phyloP scores from a whole-genome alignment of 2,113 vertebrate genomes.

The Alces alces region DNA sequence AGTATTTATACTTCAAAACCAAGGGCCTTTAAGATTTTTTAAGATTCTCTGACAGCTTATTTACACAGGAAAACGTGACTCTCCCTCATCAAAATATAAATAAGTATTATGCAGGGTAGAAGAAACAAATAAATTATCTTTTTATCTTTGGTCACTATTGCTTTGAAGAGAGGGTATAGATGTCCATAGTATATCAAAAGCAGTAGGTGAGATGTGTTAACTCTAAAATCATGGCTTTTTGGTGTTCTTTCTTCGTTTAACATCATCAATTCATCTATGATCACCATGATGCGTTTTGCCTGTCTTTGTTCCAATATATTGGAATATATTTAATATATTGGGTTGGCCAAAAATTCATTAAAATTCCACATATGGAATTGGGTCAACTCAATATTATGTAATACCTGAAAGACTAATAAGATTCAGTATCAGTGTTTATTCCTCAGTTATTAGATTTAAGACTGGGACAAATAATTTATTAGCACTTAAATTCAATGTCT shows the following conservation, averaged over 20 bases:
- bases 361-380: neutral
- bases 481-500: neutral
- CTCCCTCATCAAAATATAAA: neutral
- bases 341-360: neutral
- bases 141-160: neutral
- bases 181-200: neutral
- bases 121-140: conserved; percentile 6
- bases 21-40: conserved; percentile 33
- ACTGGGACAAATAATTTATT: neutral
- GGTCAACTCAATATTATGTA: neutral
- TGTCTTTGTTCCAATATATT: neutral
- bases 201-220: neutral
- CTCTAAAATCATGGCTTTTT: neutral
- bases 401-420: neutral
- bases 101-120: neutral
- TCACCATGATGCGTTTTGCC: neutral
- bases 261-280: neutral
- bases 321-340: neutral
- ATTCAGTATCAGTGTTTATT: neutral
- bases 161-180: neutral
- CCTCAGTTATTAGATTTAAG: neutral
- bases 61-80: neutral
- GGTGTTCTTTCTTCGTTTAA: neutral
- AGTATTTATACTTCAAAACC: conserved; percentile 42
- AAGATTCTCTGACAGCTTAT: conserved; percentile 17